Base-by-base conservation (phyloP, 2,888 invertebrate species). In the Agonopterix subpropinquella region DNA sequence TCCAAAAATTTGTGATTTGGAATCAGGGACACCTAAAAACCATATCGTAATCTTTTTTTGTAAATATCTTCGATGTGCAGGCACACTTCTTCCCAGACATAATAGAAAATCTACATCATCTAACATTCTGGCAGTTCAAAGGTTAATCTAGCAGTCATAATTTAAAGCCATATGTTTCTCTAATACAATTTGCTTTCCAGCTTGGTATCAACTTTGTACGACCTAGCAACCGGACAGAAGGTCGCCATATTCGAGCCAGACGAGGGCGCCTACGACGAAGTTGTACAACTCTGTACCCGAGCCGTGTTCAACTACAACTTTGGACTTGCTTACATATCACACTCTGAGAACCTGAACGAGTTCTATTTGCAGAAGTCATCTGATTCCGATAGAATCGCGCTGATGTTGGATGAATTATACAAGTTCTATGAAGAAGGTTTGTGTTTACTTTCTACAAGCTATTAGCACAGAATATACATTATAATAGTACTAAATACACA, bases 181-280 rank as follows among this genome's bases (percentile, higher is more conserved):
- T 7, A 5, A 28, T 28, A 28, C 7, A 28, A 28, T 28, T 5
- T 28, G 3, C n/a, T 11, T 83, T 86, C 1, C 73, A 95, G 95
- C 53, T 77, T 95, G 54, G 82, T 92, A 49, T 89, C 94, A 49
- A 91, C 92, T 2, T 77, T 95, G 2, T 93, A 93, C 64, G 89
- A 92, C 49, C 64, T 65, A 4, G 54, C 58, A 1, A 78, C 77
- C 0, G 90, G 90, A 8, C 69, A 73, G 11, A 90, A 90, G 63
- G 70, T 92, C 2, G 65, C 79, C 0, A 73, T 90, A 42, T 77
- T 91, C 49, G 76, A 80, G 37, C 90, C 90, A 0, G 90, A 91
- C 55, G 89, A 89, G 52, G 90, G 84, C 36, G 89, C 90, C 0
- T 89, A 81, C 59, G 88, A 87, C 13, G 77, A 78, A 35, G 87